Base-by-base conservation (phyloP, 2,797 vertebrate genomes). In the Cirrhinus molitorella region DNA sequence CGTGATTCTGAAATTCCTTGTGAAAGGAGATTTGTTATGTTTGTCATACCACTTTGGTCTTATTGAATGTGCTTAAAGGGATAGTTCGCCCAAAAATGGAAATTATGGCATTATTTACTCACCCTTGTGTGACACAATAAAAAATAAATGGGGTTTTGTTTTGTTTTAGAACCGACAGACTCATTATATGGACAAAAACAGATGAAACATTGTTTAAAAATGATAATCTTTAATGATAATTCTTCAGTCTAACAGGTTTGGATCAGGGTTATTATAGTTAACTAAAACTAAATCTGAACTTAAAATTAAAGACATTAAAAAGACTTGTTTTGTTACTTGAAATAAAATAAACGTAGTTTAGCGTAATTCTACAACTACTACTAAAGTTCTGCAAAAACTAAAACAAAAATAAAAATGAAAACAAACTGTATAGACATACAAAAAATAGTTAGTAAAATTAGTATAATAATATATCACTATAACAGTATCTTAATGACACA, bases 11-110 rank as follows among this genome's bases (percentile, higher is more conserved):
- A 86, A 85, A 90, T 90, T 90, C 91, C 91, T 92, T 90, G 82
- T 88, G 89, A 91, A 92, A 89, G 91, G 87, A 89, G 93, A 88
- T 71, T 87, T 83, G 89, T 87, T 88, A 86, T 79, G 79, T 37
- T 57, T 86, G 78, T 84, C 75, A 83, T 79, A 25, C 23, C 5
- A 3, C 51, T 79, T 75, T 63, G 16, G 72, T 34, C 37, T 21
- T 57, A 76, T 19, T 77, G 34, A 40, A 25, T 34, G 10, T 34
- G 31, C n/a, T 61, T 65, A 79, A 43, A 66, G 13, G 45, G 17
- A 51, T 9, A 51, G 57, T 21, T 37, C 25, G 37, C 25, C 10
- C 9, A 14, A 65, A 75, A 21, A 65, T 65, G 17, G 11, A 65
- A 65, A 59, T 76, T 0, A 28, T 76, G 53, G 25, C 55, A 76